phyloP scores from a whole-genome alignment of 1,140 invertebrate species.

The Drosophila sulfurigaster region DNA sequence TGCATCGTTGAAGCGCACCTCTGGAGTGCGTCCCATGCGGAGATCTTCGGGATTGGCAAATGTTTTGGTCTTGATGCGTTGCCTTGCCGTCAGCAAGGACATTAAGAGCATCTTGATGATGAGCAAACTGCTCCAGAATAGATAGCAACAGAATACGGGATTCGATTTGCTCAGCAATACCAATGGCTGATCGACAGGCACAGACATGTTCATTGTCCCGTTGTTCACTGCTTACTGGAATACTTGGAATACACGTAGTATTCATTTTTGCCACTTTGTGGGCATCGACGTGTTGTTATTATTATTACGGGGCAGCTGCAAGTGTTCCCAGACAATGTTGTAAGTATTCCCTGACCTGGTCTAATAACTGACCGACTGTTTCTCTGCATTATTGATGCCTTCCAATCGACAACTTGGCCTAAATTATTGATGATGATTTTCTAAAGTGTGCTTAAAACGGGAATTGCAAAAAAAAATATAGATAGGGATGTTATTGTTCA shows the following conservation, averaged over 20 bases:
- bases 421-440: not conserved
- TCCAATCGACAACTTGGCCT: not conserved
- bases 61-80: conserved; percentile 84
- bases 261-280: not conserved
- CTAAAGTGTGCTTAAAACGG: not conserved
- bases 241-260: not conserved
- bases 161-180: conserved; percentile 70
- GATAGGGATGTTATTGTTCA: too few relatives aligned
- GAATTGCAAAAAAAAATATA: too few relatives aligned
- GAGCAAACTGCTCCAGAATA: conserved; percentile 85
- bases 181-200: not conserved
- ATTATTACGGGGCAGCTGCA: not conserved
- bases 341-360: conserved; percentile 18
- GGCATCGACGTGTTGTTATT: not conserved
- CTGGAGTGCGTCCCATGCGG: conserved; percentile 36
- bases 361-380: not conserved
- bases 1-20: conserved; percentile 67
- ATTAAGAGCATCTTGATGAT: conserved; percentile 86
- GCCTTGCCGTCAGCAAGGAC: conserved; percentile 85
- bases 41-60: conserved; percentile 73
- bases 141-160: conserved; percentile 84
- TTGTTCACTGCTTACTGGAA: conserved; percentile 25
- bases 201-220: conserved; percentile 27
- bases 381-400: not conserved
- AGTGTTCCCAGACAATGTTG: conserved; percentile 8